Evolutionary conservation across 2,888 invertebrate species (phyloP).

Genomic region (Habrosyne pyritoides): DNA sequence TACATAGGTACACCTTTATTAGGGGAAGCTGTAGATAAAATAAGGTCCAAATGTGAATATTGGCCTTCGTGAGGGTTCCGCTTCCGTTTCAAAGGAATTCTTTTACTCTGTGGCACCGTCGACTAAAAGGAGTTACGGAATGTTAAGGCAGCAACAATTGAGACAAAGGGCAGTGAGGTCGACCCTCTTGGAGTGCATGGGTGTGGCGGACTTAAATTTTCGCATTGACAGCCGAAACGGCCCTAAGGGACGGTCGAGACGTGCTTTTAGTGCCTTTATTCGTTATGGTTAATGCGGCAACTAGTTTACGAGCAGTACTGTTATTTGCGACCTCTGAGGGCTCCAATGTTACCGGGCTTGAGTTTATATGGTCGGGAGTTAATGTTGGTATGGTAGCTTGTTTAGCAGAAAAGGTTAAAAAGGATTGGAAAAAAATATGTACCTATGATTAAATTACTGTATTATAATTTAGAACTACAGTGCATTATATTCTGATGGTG

Average conservation of each 20-base stretch:
- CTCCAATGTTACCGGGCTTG: conserved; percentile 18
- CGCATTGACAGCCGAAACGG: conserved; percentile 83
- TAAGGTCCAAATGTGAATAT: not conserved
- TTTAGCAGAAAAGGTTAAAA: not conserved
- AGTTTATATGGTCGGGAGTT: conserved; percentile 6
- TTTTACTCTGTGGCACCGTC: conserved; percentile 26
- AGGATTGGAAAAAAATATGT: not conserved
- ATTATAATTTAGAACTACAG: too few species aligned
- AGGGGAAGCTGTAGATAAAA: conserved; percentile 3
- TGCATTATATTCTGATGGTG: too few species aligned
- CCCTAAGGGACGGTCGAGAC: conserved; percentile 75
- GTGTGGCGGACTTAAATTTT: conserved; percentile 82
- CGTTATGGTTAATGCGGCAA: conserved; percentile 81
- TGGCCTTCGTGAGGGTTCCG: not conserved
- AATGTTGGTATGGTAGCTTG: not conserved
- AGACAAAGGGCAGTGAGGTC: conserved; percentile 79
- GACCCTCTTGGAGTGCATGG: conserved; percentile 80
- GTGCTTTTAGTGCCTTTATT: conserved; percentile 82
- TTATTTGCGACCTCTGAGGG: conserved; percentile 74
- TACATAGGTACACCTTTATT: conserved; percentile 28
- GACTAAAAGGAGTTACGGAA: conserved; percentile 47
- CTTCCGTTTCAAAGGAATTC: conserved; percentile 13
- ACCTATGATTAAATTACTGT: not conserved
- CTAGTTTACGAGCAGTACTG: conserved; percentile 78
- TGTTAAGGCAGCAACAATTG: conserved; percentile 66